A percentile compares a stretch with the other conserved stretches of the same genome.
phyloP scores from a whole-genome alignment of 2,797 vertebrate species.

The Sparus aurata region DNA sequence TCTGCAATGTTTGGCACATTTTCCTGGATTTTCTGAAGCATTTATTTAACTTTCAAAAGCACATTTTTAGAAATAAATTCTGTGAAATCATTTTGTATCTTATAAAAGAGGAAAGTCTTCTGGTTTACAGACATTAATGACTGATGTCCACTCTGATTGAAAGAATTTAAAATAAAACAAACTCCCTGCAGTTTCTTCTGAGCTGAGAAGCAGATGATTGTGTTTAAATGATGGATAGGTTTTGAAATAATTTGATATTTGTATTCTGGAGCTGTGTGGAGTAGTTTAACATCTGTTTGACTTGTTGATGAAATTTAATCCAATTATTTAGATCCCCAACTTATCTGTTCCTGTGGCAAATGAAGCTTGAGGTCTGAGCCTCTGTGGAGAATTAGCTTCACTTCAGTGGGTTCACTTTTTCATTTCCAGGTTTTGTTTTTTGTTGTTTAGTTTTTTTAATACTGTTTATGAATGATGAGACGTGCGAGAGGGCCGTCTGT shows the following conservation, averaged over 20 bases:
- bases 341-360: slow-evolving; percentile 82
- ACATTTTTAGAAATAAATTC: background rate
- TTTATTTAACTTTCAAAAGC: slow-evolving; percentile 12
- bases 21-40: background rate
- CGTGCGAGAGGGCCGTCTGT: background rate
- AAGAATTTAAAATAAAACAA: background rate
- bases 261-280: background rate
- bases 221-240: too few species aligned
- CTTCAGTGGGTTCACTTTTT: slow-evolving; percentile 68
- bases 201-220: background rate
- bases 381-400: slow-evolving; percentile 77
- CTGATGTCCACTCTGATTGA: background rate
- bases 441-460: background rate
- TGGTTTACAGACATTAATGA: background rate
- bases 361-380: slow-evolving; percentile 77
- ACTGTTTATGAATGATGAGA: slow-evolving; percentile 23
- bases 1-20: slow-evolving; percentile 36
- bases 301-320: slow-evolving; percentile 87
- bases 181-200: background rate
- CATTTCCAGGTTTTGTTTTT: slow-evolving; percentile 16
- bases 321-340: slow-evolving; percentile 86
- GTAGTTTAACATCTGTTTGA: slow-evolving; percentile 69
- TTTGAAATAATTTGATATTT: background rate
- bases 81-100: background rate
- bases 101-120: background rate